Evolutionary conservation across 2,888 invertebrate genomes (phyloP), one percentile per base, ranked within the genome.

Genomic region (Syrista parreyssii): DNA sequence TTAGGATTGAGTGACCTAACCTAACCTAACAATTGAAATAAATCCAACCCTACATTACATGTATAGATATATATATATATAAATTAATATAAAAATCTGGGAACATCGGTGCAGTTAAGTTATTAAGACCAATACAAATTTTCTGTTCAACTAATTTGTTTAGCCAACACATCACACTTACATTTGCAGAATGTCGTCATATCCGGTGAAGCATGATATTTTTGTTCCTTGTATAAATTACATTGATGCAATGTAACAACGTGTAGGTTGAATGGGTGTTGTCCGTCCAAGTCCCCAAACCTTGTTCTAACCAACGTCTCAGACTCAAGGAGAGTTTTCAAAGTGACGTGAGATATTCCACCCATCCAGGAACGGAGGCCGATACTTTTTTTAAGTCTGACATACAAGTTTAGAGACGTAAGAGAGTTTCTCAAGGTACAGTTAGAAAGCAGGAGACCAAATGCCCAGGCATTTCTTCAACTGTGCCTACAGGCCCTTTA

Each of bases 81-180:
- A 34, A n/a, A 75, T 74, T 35, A 33, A 73, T 72, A 77, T 40
- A 78, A 80, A 78, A 82, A 76, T 79, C 76, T 81, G 79, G 79
- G 77, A 75, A 80, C 80, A 77, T 81, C 76, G 78, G 69, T 77
- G 74, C 12, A 11, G 69, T 23, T 69, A 31, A n/a, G n/a, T n/a
- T 15, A 71, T 31, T 0, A 15, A 40, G 40, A 40, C 4, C 40
- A 15, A 6, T 4, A 6, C 4, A 12, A 4, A 40, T 1, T 6
- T 6, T 15, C 1, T 40, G 15, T 15, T 40, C 2, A 1, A 40
- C 15, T 15, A 15, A 40, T 40, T 40, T 1, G 15, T 15, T 40
- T 40, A 15, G 15, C 40, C 15, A 40, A 15, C 15, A 4, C 15
- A 40, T 6, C 2, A 40, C 40, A 6, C 40, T 15, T 15, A 40